Evolutionary conservation across 2,797 vertebrate species (phyloP).

Genomic region (Eupleurogrammus muticus): DNA sequence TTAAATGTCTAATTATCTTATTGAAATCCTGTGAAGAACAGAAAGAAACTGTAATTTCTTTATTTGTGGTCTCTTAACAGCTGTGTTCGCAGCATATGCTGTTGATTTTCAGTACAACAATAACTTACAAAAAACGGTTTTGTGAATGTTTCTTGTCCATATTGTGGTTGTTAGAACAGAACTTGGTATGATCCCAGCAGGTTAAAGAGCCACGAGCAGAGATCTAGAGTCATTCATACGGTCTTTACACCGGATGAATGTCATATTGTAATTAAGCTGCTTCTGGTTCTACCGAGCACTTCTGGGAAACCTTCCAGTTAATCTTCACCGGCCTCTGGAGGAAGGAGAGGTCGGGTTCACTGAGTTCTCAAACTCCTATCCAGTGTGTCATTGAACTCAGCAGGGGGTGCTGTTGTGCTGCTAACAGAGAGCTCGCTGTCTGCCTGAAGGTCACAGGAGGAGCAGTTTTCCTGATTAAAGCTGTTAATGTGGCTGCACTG

Average conservation of each 20-base stretch:
- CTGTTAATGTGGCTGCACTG: conserved; percentile 7
- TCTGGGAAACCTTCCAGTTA: neutral
- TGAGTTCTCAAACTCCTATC: neutral
- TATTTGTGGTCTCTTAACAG: too few species aligned
- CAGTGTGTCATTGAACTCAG: conserved; percentile 16
- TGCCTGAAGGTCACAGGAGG: conserved; percentile 34
- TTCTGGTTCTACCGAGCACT: neutral
- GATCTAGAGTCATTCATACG: neutral
- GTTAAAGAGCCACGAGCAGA: too few species aligned
- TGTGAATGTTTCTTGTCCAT: too few species aligned
- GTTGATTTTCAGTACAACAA: too few species aligned
- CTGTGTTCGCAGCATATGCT: too few species aligned
- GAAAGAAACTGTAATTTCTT: too few species aligned
- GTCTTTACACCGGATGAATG: neutral
- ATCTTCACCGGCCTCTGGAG: neutral
- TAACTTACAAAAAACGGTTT: too few species aligned
- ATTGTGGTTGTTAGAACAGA: too few species aligned
- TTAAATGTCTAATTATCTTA: neutral
- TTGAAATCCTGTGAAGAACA: too few species aligned
- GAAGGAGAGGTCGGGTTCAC: neutral
- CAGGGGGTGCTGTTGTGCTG: conserved; percentile 53
- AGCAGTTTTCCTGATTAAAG: conserved; percentile 33
- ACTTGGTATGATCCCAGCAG: too few species aligned
- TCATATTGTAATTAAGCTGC: conserved; percentile 16
- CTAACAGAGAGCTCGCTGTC: conserved; percentile 10